A percentile compares a stretch with the other conserved stretches of the same genome.
These are phyloP conservation scores for Drosophila mimetica DNA, from an alignment of 2,888 invertebrate genomes.

Conservation along the genomic window DNA sequence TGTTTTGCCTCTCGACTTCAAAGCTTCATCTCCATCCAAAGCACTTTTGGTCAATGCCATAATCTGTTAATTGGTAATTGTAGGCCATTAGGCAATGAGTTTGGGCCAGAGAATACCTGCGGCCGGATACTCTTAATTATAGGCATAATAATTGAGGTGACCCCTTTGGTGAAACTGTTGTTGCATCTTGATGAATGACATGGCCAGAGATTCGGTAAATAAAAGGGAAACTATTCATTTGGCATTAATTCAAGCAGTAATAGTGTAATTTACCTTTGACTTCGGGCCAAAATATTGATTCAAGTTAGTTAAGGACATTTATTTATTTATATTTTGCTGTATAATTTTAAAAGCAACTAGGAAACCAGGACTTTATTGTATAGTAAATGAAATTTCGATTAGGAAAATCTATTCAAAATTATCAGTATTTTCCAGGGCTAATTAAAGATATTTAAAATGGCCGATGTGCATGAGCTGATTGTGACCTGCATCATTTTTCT, in stretches of 20 bases:
- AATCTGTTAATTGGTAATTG: slow-evolving; percentile 67
- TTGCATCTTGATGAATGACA: slow-evolving; percentile 8
- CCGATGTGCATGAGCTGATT: slow-evolving; percentile 45
- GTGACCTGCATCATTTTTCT: slow-evolving; percentile 34
- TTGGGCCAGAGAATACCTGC: slow-evolving; percentile 37
- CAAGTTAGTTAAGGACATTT: background rate
- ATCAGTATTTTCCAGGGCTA: background rate
- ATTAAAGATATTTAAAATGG: slow-evolving; percentile 19
- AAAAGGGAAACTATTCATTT: background rate
- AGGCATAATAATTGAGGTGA: slow-evolving; percentile 35
- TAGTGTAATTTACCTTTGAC: background rate
- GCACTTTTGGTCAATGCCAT: slow-evolving; percentile 25
- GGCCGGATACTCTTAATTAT: slow-evolving; percentile 42
- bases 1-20: slow-evolving; percentile 23
- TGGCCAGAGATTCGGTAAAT: slow-evolving; percentile 1
- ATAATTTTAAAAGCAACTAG: background rate
- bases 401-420: slow-evolving; percentile 15
- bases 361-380: too few relatives aligned
- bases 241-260: background rate
- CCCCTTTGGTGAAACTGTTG: slow-evolving; percentile 8
- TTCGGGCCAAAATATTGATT: background rate
- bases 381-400: slow-evolving; percentile 12
- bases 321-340: background rate
- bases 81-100: slow-evolving; percentile 31
- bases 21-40: slow-evolving; percentile 14